phyloP scores from a whole-genome alignment of 2,797 vertebrate species.

The Oreochromis grahami region DNA sequence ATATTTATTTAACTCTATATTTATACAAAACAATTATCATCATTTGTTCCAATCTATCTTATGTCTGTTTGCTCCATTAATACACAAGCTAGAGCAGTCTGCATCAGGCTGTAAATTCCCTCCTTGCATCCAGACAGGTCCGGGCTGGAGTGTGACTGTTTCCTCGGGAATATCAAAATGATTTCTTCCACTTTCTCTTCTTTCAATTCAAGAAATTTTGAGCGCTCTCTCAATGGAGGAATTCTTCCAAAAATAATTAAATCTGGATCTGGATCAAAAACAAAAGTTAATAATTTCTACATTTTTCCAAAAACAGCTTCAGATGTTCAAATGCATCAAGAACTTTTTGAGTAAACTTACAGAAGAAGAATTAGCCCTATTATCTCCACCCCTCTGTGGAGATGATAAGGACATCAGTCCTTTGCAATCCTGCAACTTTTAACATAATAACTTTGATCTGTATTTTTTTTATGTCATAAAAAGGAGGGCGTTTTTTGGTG shows the following conservation, averaged over 20 bases:
- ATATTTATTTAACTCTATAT: neutral
- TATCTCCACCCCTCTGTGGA: neutral
- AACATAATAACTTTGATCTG: neutral
- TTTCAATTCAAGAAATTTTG: neutral
- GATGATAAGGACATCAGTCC: neutral
- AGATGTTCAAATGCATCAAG: neutral
- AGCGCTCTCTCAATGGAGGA: neutral
- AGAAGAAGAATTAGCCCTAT: neutral
- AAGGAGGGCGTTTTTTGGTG: fast-evolving
- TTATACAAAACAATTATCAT: neutral
- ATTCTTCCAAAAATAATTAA: neutral
- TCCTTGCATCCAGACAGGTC: neutral
- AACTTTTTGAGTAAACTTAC: neutral
- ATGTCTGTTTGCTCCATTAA: neutral
- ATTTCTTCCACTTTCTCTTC: neutral
- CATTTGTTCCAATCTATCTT: neutral
- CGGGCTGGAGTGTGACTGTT: fast-evolving
- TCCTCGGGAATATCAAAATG: neutral
- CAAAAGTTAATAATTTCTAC: neutral
- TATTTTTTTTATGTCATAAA: neutral
- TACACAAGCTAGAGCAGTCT: neutral
- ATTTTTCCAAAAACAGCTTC: neutral
- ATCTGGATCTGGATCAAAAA: neutral
- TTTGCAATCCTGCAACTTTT: neutral
- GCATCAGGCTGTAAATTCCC: neutral